These are phyloP conservation scores for Cremastinae sp. DNA, from an alignment of 2,888 invertebrate genomes.

Conservation along the genomic window DNA sequence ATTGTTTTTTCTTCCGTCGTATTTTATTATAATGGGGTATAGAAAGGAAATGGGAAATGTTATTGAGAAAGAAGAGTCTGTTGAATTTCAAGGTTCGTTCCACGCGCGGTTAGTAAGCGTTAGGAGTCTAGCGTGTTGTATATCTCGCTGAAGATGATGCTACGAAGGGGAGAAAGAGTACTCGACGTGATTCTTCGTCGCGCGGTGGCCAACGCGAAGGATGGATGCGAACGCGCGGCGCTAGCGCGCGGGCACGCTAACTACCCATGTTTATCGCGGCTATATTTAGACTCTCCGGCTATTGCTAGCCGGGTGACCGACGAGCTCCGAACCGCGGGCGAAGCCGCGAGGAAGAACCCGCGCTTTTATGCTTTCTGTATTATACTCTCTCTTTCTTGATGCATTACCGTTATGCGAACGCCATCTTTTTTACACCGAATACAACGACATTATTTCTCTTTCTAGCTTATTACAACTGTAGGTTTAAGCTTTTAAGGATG, in stretches of 20 bases:
- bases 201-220: conserved; percentile 60
- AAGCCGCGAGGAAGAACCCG: conserved; percentile 52
- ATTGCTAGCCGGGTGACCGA: conserved; percentile 73
- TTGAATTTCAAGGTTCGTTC: not conserved
- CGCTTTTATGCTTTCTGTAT: conserved; percentile 33
- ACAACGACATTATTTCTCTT: not conserved
- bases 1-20: not conserved
- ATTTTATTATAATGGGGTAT: not conserved
- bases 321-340: conserved; percentile 62
- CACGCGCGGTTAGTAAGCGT: no score
- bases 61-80: not conserved
- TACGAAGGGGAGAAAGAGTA: not conserved
- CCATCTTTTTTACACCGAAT: not conserved
- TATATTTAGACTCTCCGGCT: conserved; percentile 75
- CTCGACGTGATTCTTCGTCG: not conserved
- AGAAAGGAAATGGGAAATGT: conserved; percentile 5
- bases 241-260: conserved; percentile 73
- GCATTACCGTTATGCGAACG: not conserved
- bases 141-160: not conserved
- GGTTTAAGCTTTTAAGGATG: no score
- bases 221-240: conserved; percentile 44
- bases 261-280: conserved; percentile 77
- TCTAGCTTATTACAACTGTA: no score
- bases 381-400: conserved; percentile 36
- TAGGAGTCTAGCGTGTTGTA: not conserved